Evolutionary conservation across 2,113 vertebrate genomes (phyloP).

Genomic region (Elephas maximus): DNA sequence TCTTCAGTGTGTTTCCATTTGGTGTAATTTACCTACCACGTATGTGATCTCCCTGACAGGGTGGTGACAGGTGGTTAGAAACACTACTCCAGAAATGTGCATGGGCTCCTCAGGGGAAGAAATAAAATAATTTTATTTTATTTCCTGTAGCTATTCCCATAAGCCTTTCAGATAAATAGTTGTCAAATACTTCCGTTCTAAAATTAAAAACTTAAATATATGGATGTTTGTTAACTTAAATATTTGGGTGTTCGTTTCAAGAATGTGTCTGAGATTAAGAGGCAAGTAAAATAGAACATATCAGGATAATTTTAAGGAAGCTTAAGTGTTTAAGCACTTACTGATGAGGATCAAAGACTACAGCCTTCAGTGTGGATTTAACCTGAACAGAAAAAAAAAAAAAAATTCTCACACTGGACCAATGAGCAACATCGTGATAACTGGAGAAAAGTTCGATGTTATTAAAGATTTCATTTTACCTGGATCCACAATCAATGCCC

Average conservation of each 20-base stretch:
- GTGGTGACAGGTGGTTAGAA: neutral
- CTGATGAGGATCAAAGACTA: no score
- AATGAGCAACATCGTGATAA: no score
- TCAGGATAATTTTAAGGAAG: neutral
- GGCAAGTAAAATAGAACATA: neutral
- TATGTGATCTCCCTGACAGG: neutral
- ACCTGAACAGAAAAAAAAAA: no score
- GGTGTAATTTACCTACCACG: neutral
- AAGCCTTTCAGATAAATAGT: neutral
- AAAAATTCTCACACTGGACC: no score
- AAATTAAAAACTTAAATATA: neutral
- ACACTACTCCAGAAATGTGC: neutral
- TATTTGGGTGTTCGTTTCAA: neutral
- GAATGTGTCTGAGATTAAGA: neutral
- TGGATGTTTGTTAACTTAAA: neutral
- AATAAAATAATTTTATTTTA: neutral
- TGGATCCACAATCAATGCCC: no score
- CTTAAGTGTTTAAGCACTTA: neutral
- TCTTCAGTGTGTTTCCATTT: neutral
- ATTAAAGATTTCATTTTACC: no score
- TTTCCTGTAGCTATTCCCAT: neutral
- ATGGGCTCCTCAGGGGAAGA: accelerated
- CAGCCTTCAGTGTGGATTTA: no score
- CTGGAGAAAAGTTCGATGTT: no score
- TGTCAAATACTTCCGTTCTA: neutral